Conservation (phyloP, 2,888 invertebrate species). For the Rhimphoctona megacephalus region DNA sequence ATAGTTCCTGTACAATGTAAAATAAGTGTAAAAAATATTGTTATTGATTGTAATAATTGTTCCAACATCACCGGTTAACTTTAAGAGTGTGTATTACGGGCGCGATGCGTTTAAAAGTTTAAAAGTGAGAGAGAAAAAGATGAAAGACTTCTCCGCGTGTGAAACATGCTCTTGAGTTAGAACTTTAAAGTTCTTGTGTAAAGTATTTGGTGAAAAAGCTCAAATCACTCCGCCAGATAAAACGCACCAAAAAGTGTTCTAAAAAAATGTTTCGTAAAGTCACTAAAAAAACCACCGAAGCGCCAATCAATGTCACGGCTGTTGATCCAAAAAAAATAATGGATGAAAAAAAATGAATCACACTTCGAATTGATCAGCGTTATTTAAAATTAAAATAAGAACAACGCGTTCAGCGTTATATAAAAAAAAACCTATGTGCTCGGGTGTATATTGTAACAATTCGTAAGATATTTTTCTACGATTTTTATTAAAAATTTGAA, state of each 20-base stretch:
- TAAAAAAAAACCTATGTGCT: constrained; percentile 7
- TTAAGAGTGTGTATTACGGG: neutral
- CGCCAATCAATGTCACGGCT: constrained; percentile 35
- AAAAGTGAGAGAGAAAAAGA: neutral
- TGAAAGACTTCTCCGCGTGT: neutral
- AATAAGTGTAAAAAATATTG: constrained; percentile 43
- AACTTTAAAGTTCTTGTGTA: no score
- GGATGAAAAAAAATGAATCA: neutral
- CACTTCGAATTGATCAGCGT: constrained; percentile 12
- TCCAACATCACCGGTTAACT: constrained; percentile 46
- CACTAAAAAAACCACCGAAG: constrained; percentile 45
- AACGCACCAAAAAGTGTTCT: constrained; percentile 60
- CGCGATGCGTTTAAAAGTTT: neutral
- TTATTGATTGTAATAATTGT: constrained; percentile 31
- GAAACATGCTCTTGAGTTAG: neutral
- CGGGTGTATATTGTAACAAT: constrained; percentile 37
- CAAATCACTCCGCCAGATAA: constrained; percentile 16
- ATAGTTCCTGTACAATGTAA: constrained; percentile 48
- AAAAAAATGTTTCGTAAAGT: constrained; percentile 11
- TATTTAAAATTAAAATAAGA: neutral
- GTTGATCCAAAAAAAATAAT: constrained; percentile 7
- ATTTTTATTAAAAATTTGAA: constrained; percentile 40
- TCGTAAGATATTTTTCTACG: constrained; percentile 63
- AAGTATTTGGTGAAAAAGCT: constrained; percentile 35
- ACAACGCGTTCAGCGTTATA: neutral